A percentile compares a stretch with the other conserved stretches of the same genome.
These are phyloP conservation scores for Thermophis baileyi DNA, from an alignment of 2,113 vertebrate species.

Conservation along the genomic window DNA sequence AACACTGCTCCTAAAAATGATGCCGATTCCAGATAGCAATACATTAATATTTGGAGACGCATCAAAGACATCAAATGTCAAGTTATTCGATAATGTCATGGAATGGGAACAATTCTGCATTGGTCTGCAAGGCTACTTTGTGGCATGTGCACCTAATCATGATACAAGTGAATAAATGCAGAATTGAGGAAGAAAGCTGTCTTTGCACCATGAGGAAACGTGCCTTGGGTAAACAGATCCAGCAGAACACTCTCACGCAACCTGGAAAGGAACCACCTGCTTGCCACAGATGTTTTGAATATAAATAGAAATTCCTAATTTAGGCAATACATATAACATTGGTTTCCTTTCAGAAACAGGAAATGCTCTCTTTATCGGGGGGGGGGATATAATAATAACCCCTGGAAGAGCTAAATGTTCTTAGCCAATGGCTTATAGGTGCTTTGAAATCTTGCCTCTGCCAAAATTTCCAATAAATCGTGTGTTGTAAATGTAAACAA, in stretches of 20 bases:
- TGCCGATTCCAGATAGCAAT: neutral
- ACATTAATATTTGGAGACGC: neutral
- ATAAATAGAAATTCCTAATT: neutral
- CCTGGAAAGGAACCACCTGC: constrained; percentile 5
- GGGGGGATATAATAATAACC: neutral
- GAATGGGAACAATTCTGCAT: neutral
- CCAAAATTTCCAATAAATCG: neutral
- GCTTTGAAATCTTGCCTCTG: neutral
- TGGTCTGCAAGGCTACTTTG: neutral
- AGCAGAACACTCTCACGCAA: neutral
- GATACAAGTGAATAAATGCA: neutral
- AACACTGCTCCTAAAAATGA: neutral
- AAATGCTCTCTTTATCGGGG: neutral
- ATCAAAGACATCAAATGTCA: neutral
- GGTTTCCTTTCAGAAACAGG: neutral
- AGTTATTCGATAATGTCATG: neutral
- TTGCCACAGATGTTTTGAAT: constrained; percentile 8
- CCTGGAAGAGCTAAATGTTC: neutral
- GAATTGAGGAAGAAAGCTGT: neutral
- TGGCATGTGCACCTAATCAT: neutral
- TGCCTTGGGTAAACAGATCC: neutral
- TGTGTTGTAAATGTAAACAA: neutral
- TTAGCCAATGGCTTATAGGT: neutral
- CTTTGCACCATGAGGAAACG: neutral
- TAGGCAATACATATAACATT: neutral